A percentile compares a stretch with the other conserved stretches of the same genome.
Conservation (phyloP, 2,888 invertebrate genomes). For the Cephus pygmeus region DNA sequence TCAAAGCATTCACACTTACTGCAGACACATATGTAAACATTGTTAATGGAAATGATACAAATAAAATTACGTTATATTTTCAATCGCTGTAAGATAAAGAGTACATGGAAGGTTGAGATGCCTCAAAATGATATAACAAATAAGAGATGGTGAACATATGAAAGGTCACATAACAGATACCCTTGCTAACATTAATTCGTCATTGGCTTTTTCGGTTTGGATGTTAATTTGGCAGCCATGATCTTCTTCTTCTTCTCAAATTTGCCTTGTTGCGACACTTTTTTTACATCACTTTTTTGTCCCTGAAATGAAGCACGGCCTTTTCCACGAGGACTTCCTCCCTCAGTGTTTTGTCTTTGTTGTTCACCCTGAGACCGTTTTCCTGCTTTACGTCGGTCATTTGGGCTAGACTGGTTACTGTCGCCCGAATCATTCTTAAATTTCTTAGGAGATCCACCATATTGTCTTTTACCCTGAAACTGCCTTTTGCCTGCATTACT, state of each 20-base stretch:
- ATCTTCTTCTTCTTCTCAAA: constrained; percentile 69
- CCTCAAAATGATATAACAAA: neutral
- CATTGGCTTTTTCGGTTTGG: constrained; percentile 33
- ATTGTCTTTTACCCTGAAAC: neutral
- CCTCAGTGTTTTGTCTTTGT: constrained; percentile 26
- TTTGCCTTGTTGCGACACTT: constrained; percentile 69
- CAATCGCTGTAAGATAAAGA: neutral
- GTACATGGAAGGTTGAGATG: neutral
- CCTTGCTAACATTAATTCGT: constrained; percentile 8
- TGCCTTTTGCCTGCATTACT: neutral
- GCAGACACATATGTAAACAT: neutral
- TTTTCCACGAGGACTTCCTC: constrained; percentile 10
- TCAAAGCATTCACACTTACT: constrained; percentile 1
- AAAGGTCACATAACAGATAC: neutral
- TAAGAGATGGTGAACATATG: neutral
- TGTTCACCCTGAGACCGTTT: constrained; percentile 38
- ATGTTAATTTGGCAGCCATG: constrained; percentile 69
- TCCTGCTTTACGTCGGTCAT: constrained; percentile 26
- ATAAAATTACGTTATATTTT: neutral
- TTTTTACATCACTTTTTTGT: constrained; percentile 69
- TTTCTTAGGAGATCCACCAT: constrained; percentile 10
- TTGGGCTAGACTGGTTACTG: constrained; percentile 23
- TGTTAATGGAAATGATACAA: neutral
- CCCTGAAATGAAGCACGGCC: constrained; percentile 66
- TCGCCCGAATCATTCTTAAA: constrained; percentile 10